phyloP scores from a whole-genome alignment of 2,888 invertebrate species.

The Tipula confusa region DNA sequence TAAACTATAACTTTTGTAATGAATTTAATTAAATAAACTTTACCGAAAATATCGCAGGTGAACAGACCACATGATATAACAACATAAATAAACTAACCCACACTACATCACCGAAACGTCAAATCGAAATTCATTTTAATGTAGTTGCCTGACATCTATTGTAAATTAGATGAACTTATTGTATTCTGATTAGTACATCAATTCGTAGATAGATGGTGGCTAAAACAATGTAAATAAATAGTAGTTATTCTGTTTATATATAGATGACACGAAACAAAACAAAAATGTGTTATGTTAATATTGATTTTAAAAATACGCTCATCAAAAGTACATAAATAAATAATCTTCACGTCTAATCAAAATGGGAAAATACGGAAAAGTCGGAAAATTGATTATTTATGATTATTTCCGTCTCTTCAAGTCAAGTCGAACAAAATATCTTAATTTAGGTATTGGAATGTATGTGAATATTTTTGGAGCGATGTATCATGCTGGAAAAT shows the following conservation, averaged over 20 bases:
- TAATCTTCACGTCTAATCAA: slow-evolving; percentile 29
- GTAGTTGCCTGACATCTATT: background rate
- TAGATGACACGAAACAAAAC: background rate
- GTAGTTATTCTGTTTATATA: background rate
- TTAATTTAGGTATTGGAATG: background rate
- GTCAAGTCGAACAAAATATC: background rate
- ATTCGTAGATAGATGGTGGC: background rate
- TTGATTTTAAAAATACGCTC: background rate
- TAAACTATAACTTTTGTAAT: background rate
- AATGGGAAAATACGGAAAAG: background rate
- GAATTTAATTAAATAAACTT: background rate
- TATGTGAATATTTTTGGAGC: background rate
- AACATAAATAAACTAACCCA: background rate
- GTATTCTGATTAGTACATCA: background rate
- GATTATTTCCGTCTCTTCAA: slow-evolving; percentile 12
- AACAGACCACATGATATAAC: background rate
- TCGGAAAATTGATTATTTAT: slow-evolving; percentile 25
- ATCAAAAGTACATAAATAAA: slow-evolving; percentile 21
- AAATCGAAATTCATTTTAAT: background rate
- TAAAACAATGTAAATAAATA: background rate
- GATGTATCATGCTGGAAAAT: no score
- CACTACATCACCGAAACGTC: background rate
- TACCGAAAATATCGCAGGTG: background rate
- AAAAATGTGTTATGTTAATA: background rate
- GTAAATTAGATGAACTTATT: background rate